Percentiles rank a stretch among this genome's conserved stretches.
Evolutionary conservation across 2,113 vertebrate genomes (phyloP).

Genomic region (Muscicapa adusta): DNA sequence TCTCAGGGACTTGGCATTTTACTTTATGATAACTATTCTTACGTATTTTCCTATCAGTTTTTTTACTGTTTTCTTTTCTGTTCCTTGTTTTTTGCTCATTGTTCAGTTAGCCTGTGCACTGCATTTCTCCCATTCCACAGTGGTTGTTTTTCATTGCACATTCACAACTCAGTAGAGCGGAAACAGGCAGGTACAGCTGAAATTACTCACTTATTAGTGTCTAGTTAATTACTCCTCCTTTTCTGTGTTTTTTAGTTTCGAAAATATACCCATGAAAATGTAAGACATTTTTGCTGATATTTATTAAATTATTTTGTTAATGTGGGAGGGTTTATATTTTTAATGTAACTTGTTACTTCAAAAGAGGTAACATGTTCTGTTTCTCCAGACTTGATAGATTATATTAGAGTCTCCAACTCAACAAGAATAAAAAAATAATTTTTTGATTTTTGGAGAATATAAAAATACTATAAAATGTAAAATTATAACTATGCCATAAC

Average conservation of each 20-base stretch:
- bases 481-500: not conserved
- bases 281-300: slow-evolving; percentile 77
- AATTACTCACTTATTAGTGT: not conserved
- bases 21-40: slow-evolving; percentile 97
- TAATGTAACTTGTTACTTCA: not conserved
- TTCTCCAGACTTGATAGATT: not conserved
- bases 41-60: slow-evolving; percentile 76
- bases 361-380: not conserved
- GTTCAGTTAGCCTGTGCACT: not conserved
- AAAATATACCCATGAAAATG: slow-evolving; percentile 87
- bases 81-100: slow-evolving; percentile 17
- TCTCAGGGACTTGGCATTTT: slow-evolving; percentile 96
- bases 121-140: slow-evolving; percentile 8
- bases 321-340: slow-evolving; percentile 24
- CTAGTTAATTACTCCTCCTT: slow-evolving; percentile 49
- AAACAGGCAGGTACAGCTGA: not conserved
- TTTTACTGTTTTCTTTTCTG: slow-evolving; percentile 1
- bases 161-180: not conserved
- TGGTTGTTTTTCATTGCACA: not conserved
- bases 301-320: slow-evolving; percentile 20
- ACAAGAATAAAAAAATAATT: not conserved
- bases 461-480: not conserved
- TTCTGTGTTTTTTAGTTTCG: slow-evolving; percentile 84
- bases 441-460: not conserved
- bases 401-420: not conserved